Evolutionary conservation across 2,888 invertebrate species (phyloP), one percentile per base, ranked within the genome.

Genomic region (Gerosis bhagava): DNA sequence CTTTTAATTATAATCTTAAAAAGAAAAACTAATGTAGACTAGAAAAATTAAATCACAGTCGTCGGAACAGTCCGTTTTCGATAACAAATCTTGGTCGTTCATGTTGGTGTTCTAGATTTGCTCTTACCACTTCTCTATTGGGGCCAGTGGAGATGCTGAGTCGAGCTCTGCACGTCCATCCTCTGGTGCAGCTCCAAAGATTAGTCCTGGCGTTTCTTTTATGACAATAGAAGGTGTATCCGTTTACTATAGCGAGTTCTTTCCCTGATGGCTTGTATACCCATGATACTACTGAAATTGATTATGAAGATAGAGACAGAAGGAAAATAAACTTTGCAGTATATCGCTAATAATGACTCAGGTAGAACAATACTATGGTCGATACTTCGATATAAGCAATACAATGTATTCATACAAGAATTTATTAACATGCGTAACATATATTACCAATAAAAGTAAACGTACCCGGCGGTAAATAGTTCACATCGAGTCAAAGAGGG

Each of bases 141-240:
- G 36, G 34, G 42, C 29, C 11, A 26, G 51, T 53, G 8, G 57
- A 48, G 17, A 58, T 29, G 19, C 63, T 62, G n/a, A 70, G 37
- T 7, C 65, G 55, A 0, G 70, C 64, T 13, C 57, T 60, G 35
- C 74, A 70, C 1, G 53, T 50, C 17, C 65, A 64, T 0, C 69
- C 65, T 11, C 54, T 63, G 4, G 73, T 72, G 32, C 74, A 72
- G 1, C 60, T 57, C 70, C 71, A 72, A 5, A 50, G 46, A 15
- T 59, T 48, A 1, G 52, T 55, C 31, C 48, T 55, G 13, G 48
- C 22, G 15, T 50, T 50, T 7, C 43, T 42, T 34, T 56, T 60
- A 29, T 59, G 57, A 12, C 54, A 56, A 37, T 63, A 62, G 49
- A 63, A 68, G 2, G 65, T 65, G 37, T 63, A 68, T 2, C 62